Conservation (phyloP, 2,797 vertebrate genomes). For the Cryptoblepharus egeriae region DNA sequence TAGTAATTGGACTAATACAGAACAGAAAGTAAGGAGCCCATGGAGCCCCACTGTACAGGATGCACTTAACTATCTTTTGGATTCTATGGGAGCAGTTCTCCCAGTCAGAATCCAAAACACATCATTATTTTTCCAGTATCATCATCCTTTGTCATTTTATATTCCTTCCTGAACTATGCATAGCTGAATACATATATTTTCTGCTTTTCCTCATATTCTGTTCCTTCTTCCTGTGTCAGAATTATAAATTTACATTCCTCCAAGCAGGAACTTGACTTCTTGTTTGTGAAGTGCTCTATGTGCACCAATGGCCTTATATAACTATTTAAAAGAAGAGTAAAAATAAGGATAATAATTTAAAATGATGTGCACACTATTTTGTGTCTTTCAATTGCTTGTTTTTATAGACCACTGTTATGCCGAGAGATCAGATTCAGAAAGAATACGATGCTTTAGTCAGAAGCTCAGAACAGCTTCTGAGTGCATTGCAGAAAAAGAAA, state of each 20-base stretch:
- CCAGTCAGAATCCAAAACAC: no score
- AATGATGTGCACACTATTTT: neutral
- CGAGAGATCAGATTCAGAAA: conserved; percentile 88
- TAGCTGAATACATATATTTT: neutral
- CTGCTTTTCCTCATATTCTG: neutral
- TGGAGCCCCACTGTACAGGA: neutral
- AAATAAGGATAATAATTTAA: no score
- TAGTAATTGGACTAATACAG: neutral
- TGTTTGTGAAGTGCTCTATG: neutral
- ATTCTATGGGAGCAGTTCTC: neutral
- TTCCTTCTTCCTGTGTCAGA: no score
- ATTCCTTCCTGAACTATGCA: no score
- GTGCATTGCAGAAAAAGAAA: conserved; percentile 90
- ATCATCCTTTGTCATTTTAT: no score
- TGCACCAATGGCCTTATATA: no score
- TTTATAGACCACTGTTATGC: conserved; percentile 86
- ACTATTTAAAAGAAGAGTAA: no score
- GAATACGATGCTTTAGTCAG: conserved; percentile 86
- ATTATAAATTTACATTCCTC: neutral
- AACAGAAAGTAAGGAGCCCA: neutral
- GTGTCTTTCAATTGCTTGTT: conserved; percentile 15
- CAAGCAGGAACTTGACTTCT: no score
- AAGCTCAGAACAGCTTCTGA: conserved; percentile 90
- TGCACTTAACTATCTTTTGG: neutral
- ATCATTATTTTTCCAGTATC: no score